Evolutionary conservation across 2,888 invertebrate species (phyloP).

Genomic region (Caenorhabditis wallacei): DNA sequence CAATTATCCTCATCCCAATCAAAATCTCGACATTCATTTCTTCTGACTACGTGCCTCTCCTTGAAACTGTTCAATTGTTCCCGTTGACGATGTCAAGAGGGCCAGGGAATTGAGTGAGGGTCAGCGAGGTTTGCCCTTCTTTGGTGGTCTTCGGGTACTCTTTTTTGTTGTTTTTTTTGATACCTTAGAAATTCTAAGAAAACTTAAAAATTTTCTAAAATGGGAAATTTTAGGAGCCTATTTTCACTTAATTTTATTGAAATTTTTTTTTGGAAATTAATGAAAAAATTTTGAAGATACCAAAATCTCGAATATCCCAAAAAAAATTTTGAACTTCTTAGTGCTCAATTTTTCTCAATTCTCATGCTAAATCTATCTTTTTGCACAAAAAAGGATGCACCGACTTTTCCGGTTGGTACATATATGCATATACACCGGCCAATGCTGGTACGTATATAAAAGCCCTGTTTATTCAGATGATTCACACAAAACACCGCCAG

Average conservation of each 20-base stretch:
- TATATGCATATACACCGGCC: constrained; percentile 35
- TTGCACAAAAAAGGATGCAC: constrained; percentile 4
- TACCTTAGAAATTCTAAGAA: too few species aligned
- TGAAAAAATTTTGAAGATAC: too few species aligned
- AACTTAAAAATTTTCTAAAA: too few species aligned
- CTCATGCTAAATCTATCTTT: too few species aligned
- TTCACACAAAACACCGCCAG: constrained; percentile 52
- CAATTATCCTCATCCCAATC: neutral
- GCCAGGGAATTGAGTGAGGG: constrained; percentile 21
- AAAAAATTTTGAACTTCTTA: too few species aligned
- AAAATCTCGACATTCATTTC: constrained; percentile 42
- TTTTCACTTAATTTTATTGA: too few species aligned
- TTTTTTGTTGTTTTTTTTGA: neutral
- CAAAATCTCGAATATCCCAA: too few species aligned
- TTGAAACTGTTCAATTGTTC: constrained; percentile 61
- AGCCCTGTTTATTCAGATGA: constrained; percentile 60
- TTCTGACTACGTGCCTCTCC: constrained; percentile 12
- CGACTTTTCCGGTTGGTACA: constrained; percentile 16
- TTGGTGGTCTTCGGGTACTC: constrained; percentile 1
- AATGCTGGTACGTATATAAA: constrained; percentile 33
- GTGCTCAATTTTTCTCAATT: too few species aligned
- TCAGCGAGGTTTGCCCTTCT: constrained; percentile 45
- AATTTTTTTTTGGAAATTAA: too few species aligned
- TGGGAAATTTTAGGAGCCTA: too few species aligned
- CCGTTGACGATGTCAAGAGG: constrained; percentile 56